These are phyloP conservation scores for Rhynchopsitta pachyrhyncha DNA, from an alignment of 2,113 vertebrate genomes.

Conservation along the genomic window DNA sequence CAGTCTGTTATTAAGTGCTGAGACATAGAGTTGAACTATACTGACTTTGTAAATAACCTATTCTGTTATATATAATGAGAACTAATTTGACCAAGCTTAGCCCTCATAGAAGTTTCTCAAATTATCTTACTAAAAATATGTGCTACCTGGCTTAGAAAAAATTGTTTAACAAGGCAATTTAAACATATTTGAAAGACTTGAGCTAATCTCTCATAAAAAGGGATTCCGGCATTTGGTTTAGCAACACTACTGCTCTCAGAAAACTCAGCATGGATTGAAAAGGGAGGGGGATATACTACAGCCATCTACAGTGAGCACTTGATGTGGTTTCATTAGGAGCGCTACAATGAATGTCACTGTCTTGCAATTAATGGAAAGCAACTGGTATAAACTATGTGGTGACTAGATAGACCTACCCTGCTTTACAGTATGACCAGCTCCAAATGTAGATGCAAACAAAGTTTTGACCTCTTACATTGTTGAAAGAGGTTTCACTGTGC, in stretches of 20 bases:
- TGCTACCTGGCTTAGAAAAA: neutral
- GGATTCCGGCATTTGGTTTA: neutral
- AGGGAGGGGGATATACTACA: neutral
- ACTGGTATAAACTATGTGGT: neutral
- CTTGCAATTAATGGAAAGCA: neutral
- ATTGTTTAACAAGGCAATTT: neutral
- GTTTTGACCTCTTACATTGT: neutral
- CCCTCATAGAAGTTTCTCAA: neutral
- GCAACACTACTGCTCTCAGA: neutral
- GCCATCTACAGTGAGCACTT: neutral
- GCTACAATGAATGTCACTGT: neutral
- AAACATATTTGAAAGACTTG: neutral
- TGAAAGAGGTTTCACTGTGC: neutral
- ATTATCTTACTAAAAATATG: neutral
- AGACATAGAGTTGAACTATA: neutral
- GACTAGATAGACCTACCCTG: neutral
- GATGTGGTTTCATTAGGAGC: neutral
- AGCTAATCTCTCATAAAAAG: neutral
- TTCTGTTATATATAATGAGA: neutral
- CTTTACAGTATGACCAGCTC: neutral
- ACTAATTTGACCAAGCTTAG: neutral
- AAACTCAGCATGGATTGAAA: neutral
- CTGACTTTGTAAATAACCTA: neutral
- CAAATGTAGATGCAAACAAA: neutral
- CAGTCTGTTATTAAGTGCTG: neutral